Evolutionary conservation across 2,888 invertebrate species (phyloP).

Genomic region (Dimorphilus gyrociliatus): DNA sequence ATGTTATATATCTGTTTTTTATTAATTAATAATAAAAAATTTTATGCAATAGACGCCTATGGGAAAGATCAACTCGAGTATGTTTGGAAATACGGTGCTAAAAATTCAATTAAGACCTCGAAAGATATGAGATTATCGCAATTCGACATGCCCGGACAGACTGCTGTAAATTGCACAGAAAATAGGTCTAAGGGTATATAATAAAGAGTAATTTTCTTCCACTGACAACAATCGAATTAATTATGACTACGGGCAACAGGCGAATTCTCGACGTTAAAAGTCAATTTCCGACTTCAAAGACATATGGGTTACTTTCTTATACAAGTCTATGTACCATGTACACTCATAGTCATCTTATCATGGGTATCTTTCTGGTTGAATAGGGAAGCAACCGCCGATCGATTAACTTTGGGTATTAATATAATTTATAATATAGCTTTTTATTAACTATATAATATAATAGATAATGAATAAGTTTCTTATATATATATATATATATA

Average conservation of each 20-base stretch:
- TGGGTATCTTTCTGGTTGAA: slow-evolving; percentile 98
- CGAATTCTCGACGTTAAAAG: slow-evolving; percentile 75
- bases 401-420: slow-evolving; percentile 60
- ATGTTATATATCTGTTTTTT: not conserved
- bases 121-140: slow-evolving; percentile 10
- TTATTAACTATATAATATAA: too few relatives aligned
- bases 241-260: slow-evolving; percentile 41
- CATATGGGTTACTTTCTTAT: slow-evolving; percentile 87
- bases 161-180: slow-evolving; percentile 8
- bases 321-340: slow-evolving; percentile 86
- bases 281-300: slow-evolving; percentile 76
- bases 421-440: not conserved
- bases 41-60: slow-evolving; percentile 8
- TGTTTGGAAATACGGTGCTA: slow-evolving; percentile 10
- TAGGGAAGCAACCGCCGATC: slow-evolving; percentile 78
- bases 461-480: too few relatives aligned
- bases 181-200: too few relatives aligned
- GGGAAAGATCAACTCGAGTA: slow-evolving; percentile 9
- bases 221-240: slow-evolving; percentile 6
- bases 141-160: slow-evolving; percentile 9
- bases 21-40: too few relatives aligned
- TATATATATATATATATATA: not conserved
- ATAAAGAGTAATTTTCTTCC: too few relatives aligned
- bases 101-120: slow-evolving; percentile 8
- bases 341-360: slow-evolving; percentile 79